Evolutionary conservation across 2,113 vertebrate species (phyloP), one percentile per base, ranked within the genome.

Genomic region (Zosterops borbonicus): DNA sequence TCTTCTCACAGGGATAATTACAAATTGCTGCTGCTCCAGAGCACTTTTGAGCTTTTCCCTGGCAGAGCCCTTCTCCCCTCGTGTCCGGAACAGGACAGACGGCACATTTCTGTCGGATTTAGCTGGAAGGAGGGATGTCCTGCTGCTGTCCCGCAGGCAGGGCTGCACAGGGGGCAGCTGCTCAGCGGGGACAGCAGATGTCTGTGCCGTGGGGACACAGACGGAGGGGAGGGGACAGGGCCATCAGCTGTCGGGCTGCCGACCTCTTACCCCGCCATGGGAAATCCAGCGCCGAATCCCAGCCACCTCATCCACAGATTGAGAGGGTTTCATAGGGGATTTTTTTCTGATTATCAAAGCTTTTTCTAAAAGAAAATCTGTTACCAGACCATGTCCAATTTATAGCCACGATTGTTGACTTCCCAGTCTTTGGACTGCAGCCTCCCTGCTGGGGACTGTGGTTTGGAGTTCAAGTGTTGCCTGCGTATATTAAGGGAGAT

Each of bases 21-120:
- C 49, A 60, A 69, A 65, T 9, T 62, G 37, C n/a, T 79, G 46
- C 37, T 70, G 83, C 50, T 78, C 46, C 92, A 47, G 29, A 62
- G 31, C 35, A 9, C 41, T 71, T 80, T 9, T 13, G 24, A 42
- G 59, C 58, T 90, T 87, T 87, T 90, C 64, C 29, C 69, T 5
- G 0, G 39, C 39, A 27, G 24, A 67, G 6, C 39, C 28, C 31
- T 77, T 50, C 44, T 28, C 19, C n/a, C 29, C 55, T 65, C 2
- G 0, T 5, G 39, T 35, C 78, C 0, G 0, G 35, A 44, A 11
- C 9, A 5, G 52, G 42, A 5, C 17, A 47, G 65, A 41, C 6
- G 0, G 7, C 41, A 23, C 2, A 1, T 35, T 73, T 41, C 73
- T 76, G 44, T 7, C 5, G 55, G 49, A 33, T 78, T 23, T 8